phyloP scores from a whole-genome alignment of 2,113 vertebrate genomes.

The Diphyllodes magnificus region DNA sequence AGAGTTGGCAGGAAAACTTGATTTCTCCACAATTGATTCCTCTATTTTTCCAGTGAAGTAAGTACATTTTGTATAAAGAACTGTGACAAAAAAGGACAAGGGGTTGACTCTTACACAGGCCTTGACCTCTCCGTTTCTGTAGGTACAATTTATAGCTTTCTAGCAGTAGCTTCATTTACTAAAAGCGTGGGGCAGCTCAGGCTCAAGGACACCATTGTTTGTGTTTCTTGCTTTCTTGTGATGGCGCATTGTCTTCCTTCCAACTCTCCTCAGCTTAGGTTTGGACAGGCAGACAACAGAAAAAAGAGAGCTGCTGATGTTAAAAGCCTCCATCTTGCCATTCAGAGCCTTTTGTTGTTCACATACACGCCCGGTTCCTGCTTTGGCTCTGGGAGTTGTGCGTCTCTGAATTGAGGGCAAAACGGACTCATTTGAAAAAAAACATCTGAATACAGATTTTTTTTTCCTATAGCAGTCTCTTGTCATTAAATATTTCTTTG shows the following conservation, averaged over 20 bases:
- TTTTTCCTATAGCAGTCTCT: not conserved
- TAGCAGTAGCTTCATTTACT: not conserved
- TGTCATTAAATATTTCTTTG: not conserved
- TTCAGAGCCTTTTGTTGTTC: not conserved
- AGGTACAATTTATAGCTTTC: not conserved
- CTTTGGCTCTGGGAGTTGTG: accelerated
- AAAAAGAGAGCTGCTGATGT: not conserved
- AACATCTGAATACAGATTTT: not conserved
- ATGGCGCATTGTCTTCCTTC: not conserved
- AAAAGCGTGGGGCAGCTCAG: not conserved
- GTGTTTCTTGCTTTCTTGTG: not conserved
- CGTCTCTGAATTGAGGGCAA: not conserved
- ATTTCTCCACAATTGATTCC: not conserved
- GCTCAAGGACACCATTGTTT: not conserved
- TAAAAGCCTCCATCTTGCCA: not conserved
- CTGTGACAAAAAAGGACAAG: not conserved
- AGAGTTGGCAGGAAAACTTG: not conserved
- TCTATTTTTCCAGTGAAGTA: not conserved
- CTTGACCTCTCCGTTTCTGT: not conserved
- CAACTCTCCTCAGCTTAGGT: not conserved
- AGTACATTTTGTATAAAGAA: not conserved
- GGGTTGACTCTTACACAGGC: not conserved
- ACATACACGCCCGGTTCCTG: not conserved
- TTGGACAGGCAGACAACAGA: not conserved
- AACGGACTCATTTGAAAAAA: not conserved